Evolutionary conservation across 2,797 vertebrate genomes (phyloP), one percentile per base, ranked within the genome.

Genomic region (Galaxias olidus): DNA sequence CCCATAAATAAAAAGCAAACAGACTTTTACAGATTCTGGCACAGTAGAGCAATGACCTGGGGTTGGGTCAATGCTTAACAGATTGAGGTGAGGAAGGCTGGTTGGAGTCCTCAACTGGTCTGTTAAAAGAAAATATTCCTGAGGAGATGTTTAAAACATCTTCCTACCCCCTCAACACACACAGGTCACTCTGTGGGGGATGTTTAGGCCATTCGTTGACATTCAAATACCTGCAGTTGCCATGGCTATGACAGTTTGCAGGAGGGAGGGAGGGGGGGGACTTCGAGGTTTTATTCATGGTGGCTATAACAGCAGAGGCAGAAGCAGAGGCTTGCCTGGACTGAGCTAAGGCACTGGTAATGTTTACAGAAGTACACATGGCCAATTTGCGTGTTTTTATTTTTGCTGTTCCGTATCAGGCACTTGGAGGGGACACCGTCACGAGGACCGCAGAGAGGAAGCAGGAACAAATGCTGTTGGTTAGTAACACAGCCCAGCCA

Each of bases 371-470:
- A 65, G 74, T 87, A 78, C 80, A 80, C 68, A 81, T 74, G 77
- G 77, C 80, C 82, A 81, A 87, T 88, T 87, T 89, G 78, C 84
- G 76, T 86, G 86, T 80, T 89, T 89, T 87, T 88, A 84, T 90
- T 86, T 84, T 86, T 84, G 81, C 72, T 81, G 72, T 81, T 84
- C 73, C 83, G 75, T 84, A 77, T 86, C 69, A 82, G 82, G 73
- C 78, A 80, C 69, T 82, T 85, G 77, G 65, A 73, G 80, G 73
- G 66, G 14, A 89, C 83, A 73, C 76, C 83, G 79, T 84, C 78
- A 81, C 78, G 85, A 77, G 83, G 72, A 87, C 86, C 75, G 71
- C 84, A 81, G 77, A 69, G 82, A 88, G 83, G 84, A 90, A 90
- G 83, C 63, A 73, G 77, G 88, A 82, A 77, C 83, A 84, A 87